phyloP scores from a whole-genome alignment of 2,113 vertebrate species.

The Tachuris rubrigastra region DNA sequence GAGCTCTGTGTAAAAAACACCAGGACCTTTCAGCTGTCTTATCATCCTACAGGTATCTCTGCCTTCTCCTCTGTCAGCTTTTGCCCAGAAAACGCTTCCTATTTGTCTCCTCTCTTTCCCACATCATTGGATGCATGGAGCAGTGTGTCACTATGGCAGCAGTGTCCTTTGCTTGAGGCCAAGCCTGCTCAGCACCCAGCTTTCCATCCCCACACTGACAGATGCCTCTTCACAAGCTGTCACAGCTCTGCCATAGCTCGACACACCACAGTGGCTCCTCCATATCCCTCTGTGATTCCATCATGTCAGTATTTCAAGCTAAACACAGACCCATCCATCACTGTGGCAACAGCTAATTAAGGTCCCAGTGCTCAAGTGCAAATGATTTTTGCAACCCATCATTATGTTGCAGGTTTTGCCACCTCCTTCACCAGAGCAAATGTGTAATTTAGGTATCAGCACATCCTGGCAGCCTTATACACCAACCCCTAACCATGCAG shows the following conservation, averaged over 20 bases:
- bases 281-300: background rate
- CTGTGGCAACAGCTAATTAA: background rate
- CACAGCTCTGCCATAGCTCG: rapidly evolving
- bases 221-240: background rate
- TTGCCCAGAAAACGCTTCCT: background rate
- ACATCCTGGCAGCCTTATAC: background rate
- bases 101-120: background rate
- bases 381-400: background rate
- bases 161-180: background rate
- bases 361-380: background rate
- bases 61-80: background rate
- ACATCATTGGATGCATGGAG: rapidly evolving
- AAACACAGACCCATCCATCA: background rate
- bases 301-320: background rate
- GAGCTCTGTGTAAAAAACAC: background rate
- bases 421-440: background rate
- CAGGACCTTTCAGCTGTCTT: background rate
- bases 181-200: background rate
- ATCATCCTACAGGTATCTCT: background rate
- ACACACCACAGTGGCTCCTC: background rate
- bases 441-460: background rate
- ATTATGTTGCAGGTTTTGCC: background rate
- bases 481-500: background rate
- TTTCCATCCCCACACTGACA: background rate
- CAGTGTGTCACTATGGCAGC: background rate